A percentile compares a stretch with the other conserved stretches of the same genome.
Evolutionary conservation across 2,113 vertebrate genomes (phyloP).

Genomic region (Heteronetta atricapilla): DNA sequence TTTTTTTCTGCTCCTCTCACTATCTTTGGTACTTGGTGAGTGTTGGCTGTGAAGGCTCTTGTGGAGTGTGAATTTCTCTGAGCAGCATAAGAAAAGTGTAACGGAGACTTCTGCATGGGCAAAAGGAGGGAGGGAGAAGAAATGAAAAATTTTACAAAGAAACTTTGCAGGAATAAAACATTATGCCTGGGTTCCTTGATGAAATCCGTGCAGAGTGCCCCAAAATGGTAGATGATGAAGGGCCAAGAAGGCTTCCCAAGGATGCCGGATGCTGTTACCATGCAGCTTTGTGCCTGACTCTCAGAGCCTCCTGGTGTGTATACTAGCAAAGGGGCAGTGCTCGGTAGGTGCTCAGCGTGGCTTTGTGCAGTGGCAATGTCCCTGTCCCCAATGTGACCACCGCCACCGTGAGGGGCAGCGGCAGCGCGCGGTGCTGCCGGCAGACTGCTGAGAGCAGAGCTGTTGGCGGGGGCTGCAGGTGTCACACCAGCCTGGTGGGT

Average conservation of each 20-base stretch:
- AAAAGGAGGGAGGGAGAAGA: not conserved
- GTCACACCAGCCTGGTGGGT: not conserved
- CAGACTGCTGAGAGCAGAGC: not conserved
- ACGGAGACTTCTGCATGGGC: not conserved
- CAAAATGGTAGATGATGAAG: not conserved
- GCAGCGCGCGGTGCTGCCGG: not conserved
- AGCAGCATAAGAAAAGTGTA: not conserved
- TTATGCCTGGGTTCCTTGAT: too few relatives aligned
- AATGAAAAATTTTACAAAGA: not conserved
- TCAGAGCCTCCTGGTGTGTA: not conserved
- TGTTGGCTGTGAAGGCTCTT: not conserved
- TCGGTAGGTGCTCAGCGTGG: fast-evolving
- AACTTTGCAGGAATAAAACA: not conserved
- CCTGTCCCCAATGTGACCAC: not conserved
- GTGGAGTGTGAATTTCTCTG: not conserved
- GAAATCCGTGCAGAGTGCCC: not conserved
- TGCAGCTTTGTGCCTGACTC: not conserved
- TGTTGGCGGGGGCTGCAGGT: not conserved
- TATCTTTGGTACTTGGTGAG: not conserved
- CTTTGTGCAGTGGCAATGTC: not conserved
- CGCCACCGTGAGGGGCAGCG: not conserved
- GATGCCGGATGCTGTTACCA: not conserved
- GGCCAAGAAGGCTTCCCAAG: not conserved
- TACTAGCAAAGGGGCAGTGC: too few relatives aligned
- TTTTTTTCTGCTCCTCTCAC: not conserved